Conservation (phyloP, 2,888 invertebrate species). For the Eudemis profundana region DNA sequence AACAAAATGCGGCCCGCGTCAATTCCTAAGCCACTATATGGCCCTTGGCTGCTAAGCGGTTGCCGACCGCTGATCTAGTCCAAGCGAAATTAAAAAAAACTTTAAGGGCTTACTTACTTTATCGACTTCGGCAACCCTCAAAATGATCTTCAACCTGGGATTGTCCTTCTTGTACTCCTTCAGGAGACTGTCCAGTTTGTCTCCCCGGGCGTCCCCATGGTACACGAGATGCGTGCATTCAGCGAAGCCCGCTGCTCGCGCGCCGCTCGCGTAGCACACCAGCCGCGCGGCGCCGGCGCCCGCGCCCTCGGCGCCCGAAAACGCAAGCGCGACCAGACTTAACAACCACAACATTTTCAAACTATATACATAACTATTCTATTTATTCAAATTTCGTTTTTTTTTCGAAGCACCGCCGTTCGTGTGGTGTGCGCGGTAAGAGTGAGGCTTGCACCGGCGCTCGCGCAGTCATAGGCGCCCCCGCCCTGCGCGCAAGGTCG, state of each 20-base stretch:
- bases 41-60: too few species aligned
- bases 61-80: too few species aligned
- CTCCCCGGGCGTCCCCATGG: conserved; percentile 74
- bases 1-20: too few species aligned
- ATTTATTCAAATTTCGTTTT: conserved; percentile 54
- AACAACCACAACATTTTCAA: conserved; percentile 74
- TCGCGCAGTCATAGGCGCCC: conserved; percentile 74
- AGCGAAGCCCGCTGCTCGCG: conserved; percentile 63
- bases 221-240: conserved; percentile 84
- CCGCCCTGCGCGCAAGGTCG: conserved; percentile 77
- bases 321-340: conserved; percentile 64
- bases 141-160: conserved; percentile 82
- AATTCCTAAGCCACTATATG: too few species aligned
- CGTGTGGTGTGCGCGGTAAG: conserved; percentile 71
- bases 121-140: conserved; percentile 84
- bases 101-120: conserved; percentile 85
- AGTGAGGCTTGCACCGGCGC: conserved; percentile 64
- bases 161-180: conserved; percentile 81
- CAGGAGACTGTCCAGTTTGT: conserved; percentile 71
- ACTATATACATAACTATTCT: conserved; percentile 36
- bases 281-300: conserved; percentile 80
- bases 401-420: conserved; percentile 70
- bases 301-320: conserved; percentile 61
- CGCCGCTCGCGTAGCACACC: conserved; percentile 76
- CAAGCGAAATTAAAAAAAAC: too few species aligned